phyloP scores from a whole-genome alignment of 1,140 invertebrate species.

The Microplitis demolitor region DNA sequence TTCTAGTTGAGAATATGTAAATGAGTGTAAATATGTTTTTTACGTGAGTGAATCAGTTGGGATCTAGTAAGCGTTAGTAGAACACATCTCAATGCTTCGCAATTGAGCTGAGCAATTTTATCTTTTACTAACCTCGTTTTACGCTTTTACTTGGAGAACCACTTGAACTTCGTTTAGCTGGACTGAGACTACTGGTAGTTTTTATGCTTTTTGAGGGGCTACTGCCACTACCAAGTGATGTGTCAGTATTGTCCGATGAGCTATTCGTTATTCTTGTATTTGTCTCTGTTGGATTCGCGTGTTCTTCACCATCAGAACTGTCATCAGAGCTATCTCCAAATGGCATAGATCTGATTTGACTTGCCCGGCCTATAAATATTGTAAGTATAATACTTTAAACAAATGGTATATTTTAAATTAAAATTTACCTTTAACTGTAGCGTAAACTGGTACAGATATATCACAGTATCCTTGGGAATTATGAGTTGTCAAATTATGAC shows the following conservation, averaged over 20 bases:
- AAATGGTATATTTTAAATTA: slow-evolving; percentile 19
- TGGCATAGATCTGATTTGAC: slow-evolving; percentile 93
- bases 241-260: slow-evolving; percentile 58
- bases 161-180: slow-evolving; percentile 82
- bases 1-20: no score
- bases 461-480: slow-evolving; percentile 75
- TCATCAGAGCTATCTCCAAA: slow-evolving; percentile 96
- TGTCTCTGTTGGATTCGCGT: slow-evolving; percentile 58
- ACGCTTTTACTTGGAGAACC: slow-evolving; percentile 80
- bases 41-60: no score
- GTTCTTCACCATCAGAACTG: slow-evolving; percentile 88
- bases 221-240: slow-evolving; percentile 69
- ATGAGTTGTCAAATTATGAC: slow-evolving; percentile 56
- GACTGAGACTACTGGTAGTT: slow-evolving; percentile 81
- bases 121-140: slow-evolving; percentile 51
- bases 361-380: slow-evolving; percentile 73
- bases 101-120: not conserved
- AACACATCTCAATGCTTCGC: no score
- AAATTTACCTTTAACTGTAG: slow-evolving; percentile 87
- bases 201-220: slow-evolving; percentile 85
- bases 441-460: slow-evolving; percentile 91
- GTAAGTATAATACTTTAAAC: slow-evolving; percentile 13
- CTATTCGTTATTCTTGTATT: slow-evolving; percentile 65
- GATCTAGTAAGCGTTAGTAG: no score
- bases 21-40: no score